Evolutionary conservation across 2,113 vertebrate species (phyloP), one percentile per base, ranked within the genome.

Genomic region (Urocitellus parryii): DNA sequence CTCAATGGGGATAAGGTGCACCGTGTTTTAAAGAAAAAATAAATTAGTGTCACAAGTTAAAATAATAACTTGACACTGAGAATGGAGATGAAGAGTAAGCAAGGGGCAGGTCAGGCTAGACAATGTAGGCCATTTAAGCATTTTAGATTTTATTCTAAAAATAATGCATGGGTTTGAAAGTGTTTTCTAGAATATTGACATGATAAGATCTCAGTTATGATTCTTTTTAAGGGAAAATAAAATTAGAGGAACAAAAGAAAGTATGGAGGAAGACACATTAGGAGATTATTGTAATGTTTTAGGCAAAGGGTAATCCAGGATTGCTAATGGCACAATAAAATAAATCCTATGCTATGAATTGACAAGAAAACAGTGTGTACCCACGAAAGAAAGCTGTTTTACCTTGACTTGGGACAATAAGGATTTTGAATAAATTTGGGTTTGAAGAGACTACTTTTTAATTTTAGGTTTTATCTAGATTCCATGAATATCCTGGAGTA

Each of bases 91-190:
- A 6, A 80, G 1, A 39, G 2, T 27, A 37, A 84, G 5, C 9
- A 86, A 92, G 24, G 10, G 25, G 0, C 58, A 45, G 39, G 14
- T 18, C 4, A 68, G 10, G 8, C 27, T 73, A 27, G 73, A 34
- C 63, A 65, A 29, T 27, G 4, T 17, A 17, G 9, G 9, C 18
- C 12, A 8, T 63, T 27, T 39, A 86, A 72, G 5, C 1, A 70
- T 39, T 73, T 85, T 34, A 27, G 13, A 39, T 73, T 86, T 87
- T 88, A 63, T 58, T 68, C 56, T 78, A 81, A 96, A 94, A 53
- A 70, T 81, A 78, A 56, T 42, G 2, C 12, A 22, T 1, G 39
- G 34, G 27, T 14, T 79, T 53, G n/a, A 91, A 96, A 68, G 42
- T 72, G 3, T 76, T 83, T 67, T 24, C 37, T 8, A 68, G 14